Percentiles rank a stretch among this genome's conserved stretches.
phyloP scores from a whole-genome alignment of 1,140 invertebrate genomes.

The Drosophila ambigua region DNA sequence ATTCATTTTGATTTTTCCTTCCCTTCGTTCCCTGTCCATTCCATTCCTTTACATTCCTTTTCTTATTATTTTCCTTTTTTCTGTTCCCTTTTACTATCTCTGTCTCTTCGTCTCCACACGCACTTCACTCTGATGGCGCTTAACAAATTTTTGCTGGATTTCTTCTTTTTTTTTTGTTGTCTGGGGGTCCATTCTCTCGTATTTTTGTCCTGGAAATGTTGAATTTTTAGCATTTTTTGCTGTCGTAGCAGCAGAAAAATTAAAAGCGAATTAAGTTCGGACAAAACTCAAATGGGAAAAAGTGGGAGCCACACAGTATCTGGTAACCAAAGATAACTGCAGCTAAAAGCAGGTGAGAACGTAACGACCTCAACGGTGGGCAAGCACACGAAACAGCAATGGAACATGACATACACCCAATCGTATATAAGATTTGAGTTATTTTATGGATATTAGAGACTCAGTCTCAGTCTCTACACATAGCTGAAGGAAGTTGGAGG shows the following conservation, averaged over 20 bases:
- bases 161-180: conserved; percentile 19
- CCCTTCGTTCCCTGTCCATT: conserved; percentile 5
- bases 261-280: conserved; percentile 74
- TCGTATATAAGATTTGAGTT: conserved; percentile 54
- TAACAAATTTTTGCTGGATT: conserved; percentile 68
- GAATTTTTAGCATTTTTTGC: conserved; percentile 60
- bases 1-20: conserved; percentile 58
- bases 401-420: conserved; percentile 1
- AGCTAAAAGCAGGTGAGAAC: conserved; percentile 18
- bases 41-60: conserved; percentile 3
- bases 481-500: background rate
- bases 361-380: conserved; percentile 38
- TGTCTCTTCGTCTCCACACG: conserved; percentile 28
- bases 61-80: background rate
- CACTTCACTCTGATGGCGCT: conserved; percentile 57
- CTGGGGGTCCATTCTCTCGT: conserved; percentile 1
- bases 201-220: conserved; percentile 48
- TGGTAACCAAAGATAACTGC: conserved; percentile 15
- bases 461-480: conserved; percentile 17
- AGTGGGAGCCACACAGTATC: conserved; percentile 1
- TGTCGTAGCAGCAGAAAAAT: conserved; percentile 62
- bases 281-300: conserved; percentile 9
- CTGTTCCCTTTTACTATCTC: too few species aligned
- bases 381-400: conserved; percentile 2
- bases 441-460: conserved; percentile 66